These are phyloP conservation scores for Athene cunicularia DNA, from an alignment of 2,113 vertebrate genomes.

Conservation along the genomic window DNA sequence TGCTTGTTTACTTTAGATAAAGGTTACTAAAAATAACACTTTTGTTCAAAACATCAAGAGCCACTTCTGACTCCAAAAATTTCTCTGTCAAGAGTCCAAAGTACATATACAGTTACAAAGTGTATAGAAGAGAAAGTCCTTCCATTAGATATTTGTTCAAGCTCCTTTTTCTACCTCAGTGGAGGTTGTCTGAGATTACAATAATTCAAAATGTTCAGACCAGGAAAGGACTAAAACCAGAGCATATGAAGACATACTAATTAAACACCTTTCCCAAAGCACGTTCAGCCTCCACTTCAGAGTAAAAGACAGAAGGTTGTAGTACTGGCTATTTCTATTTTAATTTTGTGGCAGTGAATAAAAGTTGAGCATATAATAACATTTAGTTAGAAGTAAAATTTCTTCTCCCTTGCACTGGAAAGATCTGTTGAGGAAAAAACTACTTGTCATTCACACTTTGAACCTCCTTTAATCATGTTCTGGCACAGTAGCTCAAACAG, in stretches of 20 bases:
- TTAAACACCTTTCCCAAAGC: neutral
- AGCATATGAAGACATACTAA: neutral
- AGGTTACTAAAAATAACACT: neutral
- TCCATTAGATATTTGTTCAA: neutral
- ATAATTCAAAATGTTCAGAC: neutral
- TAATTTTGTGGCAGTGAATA: neutral
- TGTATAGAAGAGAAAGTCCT: neutral
- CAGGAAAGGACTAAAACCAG: neutral
- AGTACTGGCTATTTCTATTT: neutral
- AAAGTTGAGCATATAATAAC: neutral
- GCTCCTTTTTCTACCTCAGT: neutral
- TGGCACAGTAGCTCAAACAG: neutral
- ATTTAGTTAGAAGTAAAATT: neutral
- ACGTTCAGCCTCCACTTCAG: neutral
- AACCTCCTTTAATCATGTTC: neutral
- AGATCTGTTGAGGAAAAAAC: neutral
- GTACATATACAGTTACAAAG: neutral
- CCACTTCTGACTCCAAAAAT: neutral
- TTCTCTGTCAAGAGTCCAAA: neutral
- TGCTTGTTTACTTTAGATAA: neutral
- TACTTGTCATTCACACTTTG: neutral
- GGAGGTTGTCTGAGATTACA: neutral
- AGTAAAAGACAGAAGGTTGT: neutral
- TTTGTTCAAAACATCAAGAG: neutral
- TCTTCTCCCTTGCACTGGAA: neutral